A percentile compares a stretch with the other conserved stretches of the same genome.
Evolutionary conservation across 2,797 vertebrate species (phyloP).

Genomic region (Phaenicophaeus curvirostris): DNA sequence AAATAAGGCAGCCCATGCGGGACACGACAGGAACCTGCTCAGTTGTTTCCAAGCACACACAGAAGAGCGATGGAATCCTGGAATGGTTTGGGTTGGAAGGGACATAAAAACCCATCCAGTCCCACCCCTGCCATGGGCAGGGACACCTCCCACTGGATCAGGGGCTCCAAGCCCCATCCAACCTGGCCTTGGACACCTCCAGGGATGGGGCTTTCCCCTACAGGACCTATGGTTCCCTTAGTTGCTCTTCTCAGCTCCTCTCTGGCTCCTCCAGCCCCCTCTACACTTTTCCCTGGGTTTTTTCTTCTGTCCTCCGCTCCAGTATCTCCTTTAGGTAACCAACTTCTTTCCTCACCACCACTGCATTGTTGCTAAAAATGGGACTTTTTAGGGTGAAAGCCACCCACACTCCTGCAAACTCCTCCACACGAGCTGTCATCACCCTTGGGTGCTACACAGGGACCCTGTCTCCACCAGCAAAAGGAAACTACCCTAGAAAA

Average conservation of each 20-base stretch:
- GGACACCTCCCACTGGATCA: too few species aligned
- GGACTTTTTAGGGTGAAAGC: neutral
- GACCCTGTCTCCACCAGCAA: slow-evolving; percentile 37
- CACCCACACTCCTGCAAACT: neutral
- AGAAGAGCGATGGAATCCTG: too few species aligned
- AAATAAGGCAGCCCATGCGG: neutral
- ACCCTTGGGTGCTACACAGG: accelerated
- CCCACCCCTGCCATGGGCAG: too few species aligned
- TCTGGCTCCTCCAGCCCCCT: neutral
- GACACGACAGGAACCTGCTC: neutral
- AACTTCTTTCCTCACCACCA: neutral
- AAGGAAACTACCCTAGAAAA: slow-evolving; percentile 61
- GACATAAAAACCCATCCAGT: too few species aligned
- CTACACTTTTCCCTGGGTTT: neutral
- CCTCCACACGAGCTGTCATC: neutral
- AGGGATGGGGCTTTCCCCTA: too few species aligned
- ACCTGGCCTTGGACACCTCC: too few species aligned
- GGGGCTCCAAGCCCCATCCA: too few species aligned
- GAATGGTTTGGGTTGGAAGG: too few species aligned
- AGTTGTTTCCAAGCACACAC: neutral
- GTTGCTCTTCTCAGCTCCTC: neutral
- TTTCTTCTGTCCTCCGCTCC: neutral
- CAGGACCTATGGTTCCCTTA: neutral
- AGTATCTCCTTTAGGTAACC: neutral
- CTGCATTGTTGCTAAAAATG: neutral